Evolutionary conservation across 2,888 invertebrate genomes (phyloP), one percentile per base, ranked within the genome.

Genomic region (Cheilosia grossa): DNA sequence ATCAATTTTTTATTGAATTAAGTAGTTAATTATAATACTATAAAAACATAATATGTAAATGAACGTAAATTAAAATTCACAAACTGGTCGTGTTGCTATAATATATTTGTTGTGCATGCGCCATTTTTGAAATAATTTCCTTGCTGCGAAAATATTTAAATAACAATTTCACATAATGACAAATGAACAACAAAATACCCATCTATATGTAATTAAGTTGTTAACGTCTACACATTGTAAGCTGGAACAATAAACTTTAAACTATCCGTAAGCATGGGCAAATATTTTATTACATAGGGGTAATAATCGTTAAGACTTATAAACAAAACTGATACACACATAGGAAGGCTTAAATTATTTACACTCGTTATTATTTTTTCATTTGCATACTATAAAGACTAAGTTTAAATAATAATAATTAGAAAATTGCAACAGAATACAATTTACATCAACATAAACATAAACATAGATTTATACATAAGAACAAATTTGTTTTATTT

Each of bases 1-100:
- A 67, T 73, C 63, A 63, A 61, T 70, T 77, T 77, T 82, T 82
- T 73, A 79, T 82, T 82, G 54, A 77, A 72, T 67, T 79, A 75
- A 72, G 61, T 73, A 44, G 56, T 69, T 70, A 73, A 66, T 72
- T 67, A 72, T 72, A 72, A 73, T 78, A 73, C 21, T 67, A 82
- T 72, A 78, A 78, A 66, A 78, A 70, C 72, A 72, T 78, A 78
- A 78, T 67, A 44, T 67, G n/a, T 42, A 73, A 61, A 63, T 82
- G 67, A 73, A 82, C 63, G 44, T 67, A 73, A 67, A 33, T 63
- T 66, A n/a, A 72, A 33, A 64, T 78, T 66, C 72, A 82, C 82
- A 82, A 75, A 78, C 77, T 82, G 77, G 82, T 82, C 72, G 72
- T 77, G 44, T 66, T 47, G 19, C 37, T 53, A 49, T 47, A 27